phyloP scores from a whole-genome alignment of 2,888 invertebrate genomes.

The Caenorhabditis plicata region DNA sequence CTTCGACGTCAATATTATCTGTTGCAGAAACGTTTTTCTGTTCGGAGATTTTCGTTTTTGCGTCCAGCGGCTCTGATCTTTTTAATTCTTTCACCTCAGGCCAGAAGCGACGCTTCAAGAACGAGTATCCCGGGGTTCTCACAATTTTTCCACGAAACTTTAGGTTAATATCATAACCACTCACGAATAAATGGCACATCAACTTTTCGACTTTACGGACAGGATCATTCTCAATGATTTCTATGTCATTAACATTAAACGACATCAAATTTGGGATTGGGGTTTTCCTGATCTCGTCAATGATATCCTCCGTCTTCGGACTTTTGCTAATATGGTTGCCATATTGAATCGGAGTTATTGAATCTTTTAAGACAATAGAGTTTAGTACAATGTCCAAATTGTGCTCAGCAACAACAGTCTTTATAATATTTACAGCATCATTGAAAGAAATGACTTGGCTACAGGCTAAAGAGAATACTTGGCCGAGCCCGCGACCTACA shows the following conservation, averaged over 20 bases:
- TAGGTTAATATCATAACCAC: conserved; percentile 28
- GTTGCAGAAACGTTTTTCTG: conserved; percentile 2
- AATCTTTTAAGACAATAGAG: conserved; percentile 6
- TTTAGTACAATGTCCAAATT: conserved; percentile 9
- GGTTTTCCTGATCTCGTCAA: conserved; percentile 9
- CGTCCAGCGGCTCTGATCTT: too few species aligned
- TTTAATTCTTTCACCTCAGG: too few species aligned
- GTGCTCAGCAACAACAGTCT: conserved; percentile 19
- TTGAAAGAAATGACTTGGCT: conserved; percentile 26
- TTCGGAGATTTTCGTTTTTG: too few species aligned
- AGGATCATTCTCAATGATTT: conserved; percentile 16
- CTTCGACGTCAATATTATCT: neutral
- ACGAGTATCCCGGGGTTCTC: conserved; percentile 39
- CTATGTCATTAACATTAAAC: conserved; percentile 21
- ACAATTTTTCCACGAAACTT: conserved; percentile 29
- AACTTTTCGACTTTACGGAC: conserved; percentile 27
- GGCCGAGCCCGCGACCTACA: conserved; percentile 22
- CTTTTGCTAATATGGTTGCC: conserved; percentile 13
- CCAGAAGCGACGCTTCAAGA: conserved; percentile 43
- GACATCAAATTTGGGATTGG: conserved; percentile 19
- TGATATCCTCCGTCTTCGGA: conserved; percentile 15
- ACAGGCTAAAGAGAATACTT: conserved; percentile 24
- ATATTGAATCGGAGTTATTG: conserved; percentile 19
- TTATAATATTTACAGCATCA: conserved; percentile 24
- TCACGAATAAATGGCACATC: conserved; percentile 33